A percentile compares a stretch with the other conserved stretches of the same genome.
These are phyloP conservation scores for Eudasyphora cyanicolor DNA, from an alignment of 2,888 invertebrate species.

Conservation along the genomic window DNA sequence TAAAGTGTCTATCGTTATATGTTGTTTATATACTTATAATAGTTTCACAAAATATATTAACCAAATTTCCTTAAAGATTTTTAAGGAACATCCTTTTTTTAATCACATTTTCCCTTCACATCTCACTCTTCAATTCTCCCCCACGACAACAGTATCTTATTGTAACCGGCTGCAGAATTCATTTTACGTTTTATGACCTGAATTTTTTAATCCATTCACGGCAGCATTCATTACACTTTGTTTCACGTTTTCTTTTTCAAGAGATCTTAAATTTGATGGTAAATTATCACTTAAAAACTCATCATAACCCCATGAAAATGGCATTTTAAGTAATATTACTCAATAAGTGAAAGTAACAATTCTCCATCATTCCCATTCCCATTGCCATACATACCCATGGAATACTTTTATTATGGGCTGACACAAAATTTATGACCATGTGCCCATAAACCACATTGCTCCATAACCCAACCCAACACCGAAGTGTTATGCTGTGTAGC, in stretches of 20 bases:
- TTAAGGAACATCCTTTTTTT: too few species aligned
- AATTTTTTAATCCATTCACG: slow-evolving; percentile 14
- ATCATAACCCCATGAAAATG: slow-evolving; percentile 43
- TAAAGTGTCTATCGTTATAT: too few species aligned
- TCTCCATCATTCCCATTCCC: neutral
- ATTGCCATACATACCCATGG: too few species aligned
- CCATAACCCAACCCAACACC: neutral
- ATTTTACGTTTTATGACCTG: neutral
- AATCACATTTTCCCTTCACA: too few species aligned
- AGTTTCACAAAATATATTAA: too few species aligned
- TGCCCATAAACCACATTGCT: slow-evolving; percentile 12
- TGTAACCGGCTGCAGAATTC: neutral
- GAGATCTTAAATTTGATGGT: slow-evolving; percentile 17
- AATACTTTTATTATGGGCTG: slow-evolving; percentile 36
- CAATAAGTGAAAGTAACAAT: slow-evolving; percentile 20
- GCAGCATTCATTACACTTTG: neutral
- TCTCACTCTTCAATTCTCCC: too few species aligned
- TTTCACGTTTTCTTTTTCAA: neutral
- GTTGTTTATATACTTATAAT: too few species aligned
- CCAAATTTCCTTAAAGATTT: too few species aligned
- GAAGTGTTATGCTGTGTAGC: neutral
- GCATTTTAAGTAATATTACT: slow-evolving; percentile 51
- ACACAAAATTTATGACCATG: slow-evolving; percentile 43
- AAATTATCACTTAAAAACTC: slow-evolving; percentile 45
- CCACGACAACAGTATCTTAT: too few species aligned